Evolutionary conservation across 2,888 invertebrate species (phyloP).

Genomic region (Agrochola lychnidis): DNA sequence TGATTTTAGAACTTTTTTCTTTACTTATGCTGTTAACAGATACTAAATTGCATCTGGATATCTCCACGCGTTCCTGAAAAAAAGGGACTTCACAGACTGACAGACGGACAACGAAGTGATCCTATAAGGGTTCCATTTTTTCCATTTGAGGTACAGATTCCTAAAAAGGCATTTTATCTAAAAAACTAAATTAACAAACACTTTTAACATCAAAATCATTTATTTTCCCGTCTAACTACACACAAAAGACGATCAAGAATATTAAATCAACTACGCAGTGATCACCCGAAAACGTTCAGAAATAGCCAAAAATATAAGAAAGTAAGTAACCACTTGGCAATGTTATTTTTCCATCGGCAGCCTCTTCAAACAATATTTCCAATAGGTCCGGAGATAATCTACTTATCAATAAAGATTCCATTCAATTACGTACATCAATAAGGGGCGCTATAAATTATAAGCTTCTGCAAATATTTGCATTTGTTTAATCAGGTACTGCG

Average conservation of each 20-base stretch:
- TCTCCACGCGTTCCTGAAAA: too few relatives aligned
- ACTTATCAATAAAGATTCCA: constrained; percentile 58
- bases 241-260: constrained; percentile 19
- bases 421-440: constrained; percentile 64
- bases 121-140: too few relatives aligned
- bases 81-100: too few relatives aligned
- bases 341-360: constrained; percentile 55
- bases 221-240: neutral
- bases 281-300: constrained; percentile 12
- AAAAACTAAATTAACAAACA: neutral
- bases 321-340: constrained; percentile 28
- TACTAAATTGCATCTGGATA: too few relatives aligned
- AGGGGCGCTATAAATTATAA: constrained; percentile 60
- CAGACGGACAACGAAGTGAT: too few relatives aligned
- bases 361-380: constrained; percentile 52
- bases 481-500: constrained; percentile 60
- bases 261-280: constrained; percentile 21
- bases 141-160: too few relatives aligned
- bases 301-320: constrained; percentile 47
- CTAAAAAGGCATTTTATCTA: neutral
- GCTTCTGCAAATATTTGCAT: constrained; percentile 64
- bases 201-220: neutral
- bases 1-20: too few relatives aligned
- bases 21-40: too few relatives aligned
- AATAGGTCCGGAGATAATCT: constrained; percentile 55